Base-by-base conservation (phyloP, 92 coral and sea anemone species). In the Epizoanthus illoricatus region DNA sequence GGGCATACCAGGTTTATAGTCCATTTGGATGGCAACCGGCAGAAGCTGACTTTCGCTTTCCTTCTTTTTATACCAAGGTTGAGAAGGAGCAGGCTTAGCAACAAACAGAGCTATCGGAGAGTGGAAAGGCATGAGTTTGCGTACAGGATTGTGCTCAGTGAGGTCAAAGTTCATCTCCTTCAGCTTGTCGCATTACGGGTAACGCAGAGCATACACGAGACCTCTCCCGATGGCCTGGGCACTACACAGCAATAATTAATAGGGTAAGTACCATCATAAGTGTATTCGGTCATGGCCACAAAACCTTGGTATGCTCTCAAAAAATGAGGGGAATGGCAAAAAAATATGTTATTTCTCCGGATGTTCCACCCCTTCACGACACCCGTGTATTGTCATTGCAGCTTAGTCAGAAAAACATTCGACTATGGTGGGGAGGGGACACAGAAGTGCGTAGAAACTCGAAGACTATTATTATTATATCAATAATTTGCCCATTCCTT, bases 91-190 rank as follows among this genome's bases (percentile, higher is more conserved):
- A 2, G 36, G 36, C 24, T 66, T 66, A 2, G 47, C 13, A 41
- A 66, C 45, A 66, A 66, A 66, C 71, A 66, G 71, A 9, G 71
- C 47, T 28, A 66, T 66, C 20, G 71, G 71, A 39, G 71, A 66
- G 15, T 66, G 36, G 47, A 66, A 66, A 17, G 71, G 71, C 71
- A 66, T 28, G 7, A 66, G 41, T 36, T 28, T 2, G 24, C 71
- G 71, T 12, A 4, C 7, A 9, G 71, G 71, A 8, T 66, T 15
- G 19, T 3, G 18, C 12, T 66, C 71, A 28, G 71, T 66, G 43
- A 16, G 3, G 18, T 66, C 71, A 9, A 11, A 12, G 17, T 39
- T 15, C 41, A 36, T 15, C 7, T 42, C 13, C 47, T 10, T 41
- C 9, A 66, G 18, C 6, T 20, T 13, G 41, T 66, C 71, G 18